Base-by-base conservation (phyloP, 1,140 invertebrate genomes). In the Leucophenga varia region DNA sequence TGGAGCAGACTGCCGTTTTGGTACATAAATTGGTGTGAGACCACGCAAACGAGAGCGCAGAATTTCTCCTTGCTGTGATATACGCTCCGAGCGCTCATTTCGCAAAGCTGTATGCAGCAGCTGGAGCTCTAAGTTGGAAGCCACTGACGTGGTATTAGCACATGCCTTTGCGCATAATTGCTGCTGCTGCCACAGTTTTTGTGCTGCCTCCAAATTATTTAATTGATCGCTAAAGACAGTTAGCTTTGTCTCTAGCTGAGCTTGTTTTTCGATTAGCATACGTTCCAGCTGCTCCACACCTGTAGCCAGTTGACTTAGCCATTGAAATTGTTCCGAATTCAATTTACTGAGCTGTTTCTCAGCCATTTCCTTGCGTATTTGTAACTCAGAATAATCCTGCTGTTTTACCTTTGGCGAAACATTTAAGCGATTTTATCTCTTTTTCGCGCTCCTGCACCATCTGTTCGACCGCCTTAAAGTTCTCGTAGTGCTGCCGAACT, bases 331-430 rank as follows among this genome's bases (percentile, higher is more conserved):
- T 59, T 96, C 93, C 54, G 89, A 85, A 16, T 86, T 86, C 0
- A 89, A 85, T 14, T 86, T 87, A 7, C 87, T 84, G 39, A 96
- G 73, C 72, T 95, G 93, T 73, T 95, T 93, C 73, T 98, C 96
- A 3, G 91, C 86, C 49, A 97, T 79, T 67, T 97, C 93, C 59
- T 93, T 87, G 10, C 95, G 79, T 20, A 98, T 85, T 54, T 88
- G 86, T 82, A 95, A 90, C 77, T 97, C 92, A 28, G 92, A 93
- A 28, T 95, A 73, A 76, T 97, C 94, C 67, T 97, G 93, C 79
- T 95, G 91, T 78, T 96, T 97, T 17, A 80, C 80, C 76, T 93
- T n/a, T 89, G 3, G 96, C 72, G 18, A 84, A 79, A 61, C 90
- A 85, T 75, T 87, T 87, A 1, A 95, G 77, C 59, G 96, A 90